Base-by-base conservation (phyloP, 2,797 vertebrate genomes). In the Tapirus indicus region DNA sequence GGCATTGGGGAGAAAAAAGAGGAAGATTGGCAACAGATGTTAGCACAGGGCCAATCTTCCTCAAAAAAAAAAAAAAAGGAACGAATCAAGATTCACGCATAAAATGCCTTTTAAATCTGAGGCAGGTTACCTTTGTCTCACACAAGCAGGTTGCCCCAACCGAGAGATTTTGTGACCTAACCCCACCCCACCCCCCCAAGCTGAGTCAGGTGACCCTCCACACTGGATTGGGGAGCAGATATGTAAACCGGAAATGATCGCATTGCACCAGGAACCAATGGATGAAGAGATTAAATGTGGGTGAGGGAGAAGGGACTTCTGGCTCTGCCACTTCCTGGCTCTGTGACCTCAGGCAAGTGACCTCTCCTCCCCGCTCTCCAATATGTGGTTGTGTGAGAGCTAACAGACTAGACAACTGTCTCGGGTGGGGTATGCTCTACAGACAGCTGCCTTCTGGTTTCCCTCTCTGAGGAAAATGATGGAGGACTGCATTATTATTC, bases 211-310 rank as follows among this genome's bases (percentile, higher is more conserved):
- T 1, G 4, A 60, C 80, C 11, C 56, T 66, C 41, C 32, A 49
- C 35, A 20, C 4, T 1, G 0, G 49, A 32, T 78, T 7, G 0
- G 23, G 49, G 58, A 64, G 5, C 35, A 7, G 20, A 16, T 2
- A 32, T 60, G 9, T 52, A 9, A 60, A 14, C 68, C 17, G 13
- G 75, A 60, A 72, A 79, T 7, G 18, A 54, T 17, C 4, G 1
- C 2, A 11, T n/a, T 25, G 7, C 16, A 13, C 32, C 17, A 71
- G 54, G 64, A 41, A 62, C 25, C 25, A 41, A 7, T 14, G 75
- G 56, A n/a, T 58, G 54, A 85, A 52, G 44, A 62, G 54, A 2
- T 60, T 77, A 17, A 32, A 27, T 7, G 2, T 13, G 21, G 18
- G 9, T 35, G 25, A 88, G 27, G 35, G 69, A 62, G 69, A 52